These are phyloP conservation scores for Dasyornis broadbenti DNA, from an alignment of 2,113 vertebrate species.

Conservation along the genomic window DNA sequence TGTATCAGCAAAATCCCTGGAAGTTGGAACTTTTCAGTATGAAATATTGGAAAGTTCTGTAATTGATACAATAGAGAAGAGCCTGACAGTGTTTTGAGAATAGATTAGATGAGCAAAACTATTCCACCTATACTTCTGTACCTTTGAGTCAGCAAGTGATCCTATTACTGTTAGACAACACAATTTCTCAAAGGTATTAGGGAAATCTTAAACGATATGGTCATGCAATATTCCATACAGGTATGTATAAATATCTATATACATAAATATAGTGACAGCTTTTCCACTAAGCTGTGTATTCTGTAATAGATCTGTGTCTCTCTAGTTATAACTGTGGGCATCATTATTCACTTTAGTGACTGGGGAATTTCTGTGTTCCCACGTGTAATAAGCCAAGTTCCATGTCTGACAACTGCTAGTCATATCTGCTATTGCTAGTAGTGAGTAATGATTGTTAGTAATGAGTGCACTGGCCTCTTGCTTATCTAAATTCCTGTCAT, in stretches of 20 bases:
- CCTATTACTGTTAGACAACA: background rate
- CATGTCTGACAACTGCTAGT: conserved; percentile 17
- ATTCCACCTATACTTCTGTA: background rate
- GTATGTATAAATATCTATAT: background rate
- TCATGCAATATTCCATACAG: background rate
- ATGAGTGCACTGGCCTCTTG: background rate
- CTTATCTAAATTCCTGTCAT: conserved; percentile 41
- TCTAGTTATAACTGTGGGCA: background rate
- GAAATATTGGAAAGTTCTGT: background rate
- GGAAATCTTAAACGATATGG: background rate
- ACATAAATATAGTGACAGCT: background rate
- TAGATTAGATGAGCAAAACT: background rate
- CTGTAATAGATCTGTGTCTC: background rate
- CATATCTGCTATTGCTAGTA: conserved; percentile 24
- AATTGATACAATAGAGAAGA: background rate
- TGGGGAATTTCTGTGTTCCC: conserved; percentile 2
- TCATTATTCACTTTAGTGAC: background rate
- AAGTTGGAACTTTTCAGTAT: background rate
- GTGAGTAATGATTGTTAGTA: background rate
- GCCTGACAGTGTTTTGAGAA: background rate
- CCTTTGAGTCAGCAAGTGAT: background rate
- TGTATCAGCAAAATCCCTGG: background rate
- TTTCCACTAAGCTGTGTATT: background rate
- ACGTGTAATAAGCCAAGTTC: conserved; percentile 8
- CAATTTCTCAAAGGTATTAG: background rate